Evolutionary conservation across 2,888 invertebrate species (phyloP).

Genomic region (Lymantria dispar): DNA sequence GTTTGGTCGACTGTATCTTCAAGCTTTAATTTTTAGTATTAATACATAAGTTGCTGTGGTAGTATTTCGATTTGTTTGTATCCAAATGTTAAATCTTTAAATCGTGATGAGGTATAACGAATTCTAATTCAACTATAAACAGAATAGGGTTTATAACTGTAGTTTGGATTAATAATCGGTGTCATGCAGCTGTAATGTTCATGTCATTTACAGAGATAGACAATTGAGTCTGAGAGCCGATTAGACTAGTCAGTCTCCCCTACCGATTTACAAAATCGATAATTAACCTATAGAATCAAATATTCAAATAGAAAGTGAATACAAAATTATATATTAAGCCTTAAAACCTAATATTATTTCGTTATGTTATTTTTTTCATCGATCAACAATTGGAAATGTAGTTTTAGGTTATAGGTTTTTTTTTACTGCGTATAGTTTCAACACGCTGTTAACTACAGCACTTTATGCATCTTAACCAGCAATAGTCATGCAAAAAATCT

Average conservation of each 20-base stretch:
- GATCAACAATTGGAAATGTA: no score
- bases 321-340: no score
- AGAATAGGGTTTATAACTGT: neutral
- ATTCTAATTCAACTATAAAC: neutral
- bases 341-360: no score
- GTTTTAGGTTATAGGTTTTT: no score
- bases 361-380: no score
- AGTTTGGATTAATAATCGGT: conserved; percentile 8
- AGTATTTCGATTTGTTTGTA: neutral
- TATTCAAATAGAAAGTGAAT: no score
- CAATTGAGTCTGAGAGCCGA: conserved; percentile 10
- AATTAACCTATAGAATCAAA: no score
- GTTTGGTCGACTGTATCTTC: conserved; percentile 16
- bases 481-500: no score
- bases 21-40: conserved; percentile 41
- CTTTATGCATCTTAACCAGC: no score
- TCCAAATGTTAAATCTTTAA: neutral
- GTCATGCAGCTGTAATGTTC: conserved; percentile 16
- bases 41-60: conserved; percentile 9
- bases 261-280: no score
- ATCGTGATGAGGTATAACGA: neutral
- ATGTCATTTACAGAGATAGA: conserved; percentile 20
- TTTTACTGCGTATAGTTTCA: no score
- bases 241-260: conserved; percentile 1
- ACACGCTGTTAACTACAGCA: no score